Conservation (phyloP, 2,113 vertebrate genomes). For the Lophius piscatorius region DNA sequence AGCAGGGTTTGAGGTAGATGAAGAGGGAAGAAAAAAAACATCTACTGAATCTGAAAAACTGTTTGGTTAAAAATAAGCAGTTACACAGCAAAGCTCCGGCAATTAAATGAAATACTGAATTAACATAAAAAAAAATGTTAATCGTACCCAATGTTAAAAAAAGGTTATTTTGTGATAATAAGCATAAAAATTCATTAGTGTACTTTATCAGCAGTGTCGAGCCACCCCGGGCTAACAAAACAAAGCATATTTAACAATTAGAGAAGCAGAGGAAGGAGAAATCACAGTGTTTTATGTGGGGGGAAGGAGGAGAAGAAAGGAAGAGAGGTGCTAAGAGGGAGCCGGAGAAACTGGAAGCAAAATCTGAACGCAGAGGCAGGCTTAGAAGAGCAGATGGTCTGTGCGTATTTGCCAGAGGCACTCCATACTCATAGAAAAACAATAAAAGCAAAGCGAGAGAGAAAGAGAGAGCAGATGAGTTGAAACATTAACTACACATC, state of each 20-base stretch:
- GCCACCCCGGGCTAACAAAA: constrained; percentile 1
- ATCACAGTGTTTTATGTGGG: not conserved
- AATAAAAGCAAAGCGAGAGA: constrained; percentile 51
- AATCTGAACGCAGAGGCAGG: constrained; percentile 58
- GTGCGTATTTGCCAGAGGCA: constrained; percentile 69
- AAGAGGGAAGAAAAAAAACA: constrained; percentile 8
- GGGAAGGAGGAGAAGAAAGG: constrained; percentile 1
- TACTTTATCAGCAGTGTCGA: constrained; percentile 20
- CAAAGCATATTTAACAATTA: constrained; percentile 24
- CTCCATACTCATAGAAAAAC: constrained; percentile 64
- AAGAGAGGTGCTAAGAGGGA: constrained; percentile 15
- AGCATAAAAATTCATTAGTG: constrained; percentile 2
- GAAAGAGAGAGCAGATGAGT: constrained; percentile 41
- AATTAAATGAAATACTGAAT: constrained; percentile 4
- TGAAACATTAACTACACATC: constrained; percentile 64
- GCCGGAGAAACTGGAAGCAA: constrained; percentile 22
- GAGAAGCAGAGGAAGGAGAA: not conserved
- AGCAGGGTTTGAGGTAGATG: constrained; percentile 5
- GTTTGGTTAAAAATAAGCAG: constrained; percentile 9
- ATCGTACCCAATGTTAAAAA: constrained; percentile 9
- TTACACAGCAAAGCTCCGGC: not conserved
- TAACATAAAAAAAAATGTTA: constrained; percentile 8
- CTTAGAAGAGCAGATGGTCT: constrained; percentile 80
- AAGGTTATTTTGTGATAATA: not conserved
- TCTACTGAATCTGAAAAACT: not conserved